These are phyloP conservation scores for Orcinus orca DNA, from an alignment of 2,113 vertebrate species.

Conservation along the genomic window DNA sequence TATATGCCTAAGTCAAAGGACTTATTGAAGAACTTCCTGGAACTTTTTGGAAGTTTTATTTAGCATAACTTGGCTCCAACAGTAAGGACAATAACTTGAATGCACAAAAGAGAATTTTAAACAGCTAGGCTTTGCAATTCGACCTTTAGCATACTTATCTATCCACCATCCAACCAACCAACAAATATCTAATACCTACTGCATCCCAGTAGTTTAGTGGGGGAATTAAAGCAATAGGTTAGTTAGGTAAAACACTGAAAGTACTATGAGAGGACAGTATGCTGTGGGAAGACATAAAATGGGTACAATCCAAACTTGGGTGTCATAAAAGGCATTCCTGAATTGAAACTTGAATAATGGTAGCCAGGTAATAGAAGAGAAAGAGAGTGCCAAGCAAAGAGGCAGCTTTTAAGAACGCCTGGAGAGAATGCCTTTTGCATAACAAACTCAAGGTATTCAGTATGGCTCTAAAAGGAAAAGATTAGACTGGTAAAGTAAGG, in stretches of 20 bases:
- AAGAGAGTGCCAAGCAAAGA: neutral
- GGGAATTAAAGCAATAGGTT: neutral
- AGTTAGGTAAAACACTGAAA: neutral
- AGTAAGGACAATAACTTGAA: conserved; percentile 40
- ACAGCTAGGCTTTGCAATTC: conserved; percentile 8
- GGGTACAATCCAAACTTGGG: neutral
- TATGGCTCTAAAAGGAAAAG: neutral
- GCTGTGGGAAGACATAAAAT: neutral
- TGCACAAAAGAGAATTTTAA: conserved; percentile 31
- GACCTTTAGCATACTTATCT: conserved; percentile 17
- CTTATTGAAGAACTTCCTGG: conserved; percentile 35
- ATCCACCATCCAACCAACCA: neutral
- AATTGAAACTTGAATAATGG: neutral
- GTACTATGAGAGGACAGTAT: neutral
- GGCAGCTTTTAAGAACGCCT: neutral
- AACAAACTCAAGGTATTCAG: neutral
- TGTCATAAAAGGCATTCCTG: neutral
- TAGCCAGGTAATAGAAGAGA: neutral
- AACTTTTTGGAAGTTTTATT: neutral
- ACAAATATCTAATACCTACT: neutral
- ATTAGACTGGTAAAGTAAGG: neutral
- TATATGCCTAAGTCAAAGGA: conserved; percentile 14
- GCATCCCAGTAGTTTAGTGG: neutral
- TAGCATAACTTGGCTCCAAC: conserved; percentile 43
- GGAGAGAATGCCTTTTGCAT: neutral